phyloP scores from a whole-genome alignment of 2,113 vertebrate species.

The Oreotrochilus melanogaster region DNA sequence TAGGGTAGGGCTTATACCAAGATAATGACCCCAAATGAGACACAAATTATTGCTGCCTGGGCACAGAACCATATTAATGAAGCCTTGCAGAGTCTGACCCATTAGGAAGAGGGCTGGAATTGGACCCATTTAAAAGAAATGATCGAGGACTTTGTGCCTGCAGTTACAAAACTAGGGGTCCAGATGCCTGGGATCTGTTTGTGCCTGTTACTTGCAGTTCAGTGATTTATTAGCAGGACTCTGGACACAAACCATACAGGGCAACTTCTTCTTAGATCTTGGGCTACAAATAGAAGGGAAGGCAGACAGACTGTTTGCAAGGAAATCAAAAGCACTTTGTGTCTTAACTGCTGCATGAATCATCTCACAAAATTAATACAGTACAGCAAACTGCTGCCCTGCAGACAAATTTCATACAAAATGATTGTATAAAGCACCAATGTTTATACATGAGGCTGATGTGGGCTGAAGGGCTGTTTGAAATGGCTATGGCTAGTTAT shows the following conservation, averaged over 20 bases:
- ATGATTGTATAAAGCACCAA: constrained; percentile 20
- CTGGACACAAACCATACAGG: not conserved
- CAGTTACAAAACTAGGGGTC: not conserved
- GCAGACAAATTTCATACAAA: constrained; percentile 57
- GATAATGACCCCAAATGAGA: not conserved
- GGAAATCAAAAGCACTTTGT: constrained; percentile 45
- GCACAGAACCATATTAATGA: not conserved
- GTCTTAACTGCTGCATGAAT: constrained; percentile 57
- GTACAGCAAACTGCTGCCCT: constrained; percentile 31
- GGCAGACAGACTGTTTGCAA: constrained; percentile 28
- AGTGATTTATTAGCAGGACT: constrained; percentile 38
- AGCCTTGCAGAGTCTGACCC: not conserved
- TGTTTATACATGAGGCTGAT: constrained; percentile 38
- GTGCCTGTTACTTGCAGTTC: not conserved
- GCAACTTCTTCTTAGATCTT: not conserved
- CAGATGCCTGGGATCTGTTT: constrained; percentile 31
- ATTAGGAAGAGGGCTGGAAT: not conserved
- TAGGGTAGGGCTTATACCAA: not conserved
- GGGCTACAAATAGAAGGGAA: constrained; percentile 14
- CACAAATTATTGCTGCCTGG: not conserved
- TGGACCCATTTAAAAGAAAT: not conserved
- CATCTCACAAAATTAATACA: constrained; percentile 39
- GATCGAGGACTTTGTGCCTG: not conserved
- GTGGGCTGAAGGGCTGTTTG: constrained; percentile 56
- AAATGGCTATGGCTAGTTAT: constrained; percentile 40